phyloP scores from a whole-genome alignment of 2,888 invertebrate species.

The Tridacna gigas region DNA sequence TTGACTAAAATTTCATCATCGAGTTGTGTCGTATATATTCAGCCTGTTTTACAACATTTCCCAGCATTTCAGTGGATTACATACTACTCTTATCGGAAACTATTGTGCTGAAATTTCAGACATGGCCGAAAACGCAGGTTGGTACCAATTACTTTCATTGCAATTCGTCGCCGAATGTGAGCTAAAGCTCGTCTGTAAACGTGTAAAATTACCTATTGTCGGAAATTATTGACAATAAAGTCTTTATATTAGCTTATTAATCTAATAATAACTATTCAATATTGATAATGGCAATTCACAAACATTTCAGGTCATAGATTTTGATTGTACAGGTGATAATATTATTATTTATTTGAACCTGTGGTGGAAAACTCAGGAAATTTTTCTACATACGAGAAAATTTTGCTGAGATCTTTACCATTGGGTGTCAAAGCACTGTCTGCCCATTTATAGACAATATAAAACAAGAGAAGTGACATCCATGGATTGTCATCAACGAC shows the following conservation, averaged over 20 bases:
- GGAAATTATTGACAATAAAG: background rate
- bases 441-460: too few relatives aligned
- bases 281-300: background rate
- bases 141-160: conserved; percentile 4
- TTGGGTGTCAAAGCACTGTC: too few relatives aligned
- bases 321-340: background rate
- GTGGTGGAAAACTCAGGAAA: background rate
- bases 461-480: too few relatives aligned
- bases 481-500: too few relatives aligned
- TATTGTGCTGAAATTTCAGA: background rate
- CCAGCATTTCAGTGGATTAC: conserved; percentile 33
- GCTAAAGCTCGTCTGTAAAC: background rate
- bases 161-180: background rate
- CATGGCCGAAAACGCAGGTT: conserved; percentile 21
- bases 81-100: background rate
- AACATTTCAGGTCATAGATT: background rate
- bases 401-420: too few relatives aligned
- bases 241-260: background rate
- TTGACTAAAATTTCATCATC: conserved; percentile 30
- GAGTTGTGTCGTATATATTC: conserved; percentile 20
- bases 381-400: too few relatives aligned
- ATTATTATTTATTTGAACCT: background rate
- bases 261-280: background rate
- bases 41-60: conserved; percentile 1
- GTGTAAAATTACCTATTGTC: background rate